Conservation (phyloP, 2,888 invertebrate species). For the Nomada hirtipes region DNA sequence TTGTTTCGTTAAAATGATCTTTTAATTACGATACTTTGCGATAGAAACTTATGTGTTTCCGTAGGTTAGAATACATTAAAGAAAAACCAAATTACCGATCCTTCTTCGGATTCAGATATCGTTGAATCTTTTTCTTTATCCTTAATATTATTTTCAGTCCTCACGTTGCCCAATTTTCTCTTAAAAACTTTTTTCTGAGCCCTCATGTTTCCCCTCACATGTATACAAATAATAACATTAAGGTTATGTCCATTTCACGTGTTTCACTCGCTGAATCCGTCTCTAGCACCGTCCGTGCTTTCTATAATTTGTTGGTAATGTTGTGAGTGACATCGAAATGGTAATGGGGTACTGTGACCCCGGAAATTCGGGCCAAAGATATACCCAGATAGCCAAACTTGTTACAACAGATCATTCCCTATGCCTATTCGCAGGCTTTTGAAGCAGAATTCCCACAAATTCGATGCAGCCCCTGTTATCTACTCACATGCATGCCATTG, state of each 20-base stretch:
- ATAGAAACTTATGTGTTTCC: not conserved
- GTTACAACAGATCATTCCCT: too few species aligned
- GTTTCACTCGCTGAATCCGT: not conserved
- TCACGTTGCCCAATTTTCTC: slow-evolving; percentile 60
- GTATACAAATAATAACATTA: slow-evolving; percentile 38
- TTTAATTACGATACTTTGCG: not conserved
- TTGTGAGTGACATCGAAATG: too few species aligned
- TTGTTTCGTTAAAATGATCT: not conserved
- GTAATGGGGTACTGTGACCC: too few species aligned
- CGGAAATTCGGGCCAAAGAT: too few species aligned
- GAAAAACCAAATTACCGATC: slow-evolving; percentile 36
- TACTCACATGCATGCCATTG: too few species aligned
- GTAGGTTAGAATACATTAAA: slow-evolving; percentile 9
- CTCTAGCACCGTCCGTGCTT: not conserved
- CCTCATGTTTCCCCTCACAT: slow-evolving; percentile 61
- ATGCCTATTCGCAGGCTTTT: too few species aligned
- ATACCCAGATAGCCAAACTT: too few species aligned
- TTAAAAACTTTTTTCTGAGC: slow-evolving; percentile 69
- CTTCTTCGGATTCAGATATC: slow-evolving; percentile 28
- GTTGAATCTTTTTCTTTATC: slow-evolving; percentile 43
- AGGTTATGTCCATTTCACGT: slow-evolving; percentile 47
- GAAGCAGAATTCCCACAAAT: too few species aligned
- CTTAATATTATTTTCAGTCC: slow-evolving; percentile 23
- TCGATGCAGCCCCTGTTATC: too few species aligned
- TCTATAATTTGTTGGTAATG: too few species aligned